A percentile compares a stretch with the other conserved stretches of the same genome.
Conservation (phyloP, 2,888 invertebrate species). For the Pollenia angustigena region DNA sequence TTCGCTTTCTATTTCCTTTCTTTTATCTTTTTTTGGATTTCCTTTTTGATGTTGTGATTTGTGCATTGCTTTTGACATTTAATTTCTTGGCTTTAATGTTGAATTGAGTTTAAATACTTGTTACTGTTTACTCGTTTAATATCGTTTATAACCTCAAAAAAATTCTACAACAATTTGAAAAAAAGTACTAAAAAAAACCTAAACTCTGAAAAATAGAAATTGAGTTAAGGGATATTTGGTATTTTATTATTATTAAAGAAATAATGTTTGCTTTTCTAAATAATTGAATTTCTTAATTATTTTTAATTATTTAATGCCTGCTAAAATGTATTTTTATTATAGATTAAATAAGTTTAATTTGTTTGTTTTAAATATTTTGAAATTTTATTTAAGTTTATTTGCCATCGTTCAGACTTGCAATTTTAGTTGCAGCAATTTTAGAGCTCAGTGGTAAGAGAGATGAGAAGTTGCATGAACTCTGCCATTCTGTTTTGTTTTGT, state of each 20-base stretch:
- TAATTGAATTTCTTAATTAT: neutral
- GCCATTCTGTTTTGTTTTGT: no score
- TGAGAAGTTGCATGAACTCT: no score
- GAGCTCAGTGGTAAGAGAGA: no score
- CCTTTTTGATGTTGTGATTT: slow-evolving; percentile 84
- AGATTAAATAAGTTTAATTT: slow-evolving; percentile 74
- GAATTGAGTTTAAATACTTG: slow-evolving; percentile 10
- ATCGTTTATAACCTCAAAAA: slow-evolving; percentile 43
- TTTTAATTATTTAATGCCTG: slow-evolving; percentile 50
- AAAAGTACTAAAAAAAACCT: neutral
- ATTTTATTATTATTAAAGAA: slow-evolving; percentile 13
- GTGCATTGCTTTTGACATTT: slow-evolving; percentile 77
- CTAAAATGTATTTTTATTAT: slow-evolving; percentile 37
- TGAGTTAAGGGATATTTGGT: slow-evolving; percentile 25
- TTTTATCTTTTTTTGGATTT: slow-evolving; percentile 80
- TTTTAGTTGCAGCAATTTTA: no score
- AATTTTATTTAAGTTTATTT: slow-evolving; percentile 65
- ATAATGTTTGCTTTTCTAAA: slow-evolving; percentile 1
- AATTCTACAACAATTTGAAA: neutral
- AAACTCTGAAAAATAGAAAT: slow-evolving; percentile 11
- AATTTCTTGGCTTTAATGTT: slow-evolving; percentile 67
- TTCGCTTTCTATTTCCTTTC: slow-evolving; percentile 68
- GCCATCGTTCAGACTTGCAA: no score
- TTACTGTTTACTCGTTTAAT: slow-evolving; percentile 45
- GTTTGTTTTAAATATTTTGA: slow-evolving; percentile 79